Conservation (phyloP, 1,140 invertebrate genomes). For the Formica exsecta region DNA sequence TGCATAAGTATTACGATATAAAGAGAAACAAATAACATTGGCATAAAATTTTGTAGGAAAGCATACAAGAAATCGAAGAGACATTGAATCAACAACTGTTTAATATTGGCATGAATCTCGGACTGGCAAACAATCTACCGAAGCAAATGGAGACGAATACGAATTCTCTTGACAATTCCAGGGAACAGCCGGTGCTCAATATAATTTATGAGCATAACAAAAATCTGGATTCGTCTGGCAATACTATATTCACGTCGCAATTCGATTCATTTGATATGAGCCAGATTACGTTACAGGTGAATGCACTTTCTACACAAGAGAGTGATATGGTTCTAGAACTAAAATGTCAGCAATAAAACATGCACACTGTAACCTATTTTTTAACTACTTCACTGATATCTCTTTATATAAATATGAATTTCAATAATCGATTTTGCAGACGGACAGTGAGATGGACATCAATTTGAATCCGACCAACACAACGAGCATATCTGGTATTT, state of each 20-base stretch:
- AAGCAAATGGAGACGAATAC: conserved; percentile 68
- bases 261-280: conserved; percentile 82
- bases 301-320: background rate
- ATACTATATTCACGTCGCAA: conserved; percentile 76
- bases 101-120: conserved; percentile 80
- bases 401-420: conserved; percentile 5
- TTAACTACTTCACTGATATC: background rate
- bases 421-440: conserved; percentile 60
- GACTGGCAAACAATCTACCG: conserved; percentile 66
- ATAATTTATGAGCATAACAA: conserved; percentile 81
- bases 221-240: conserved; percentile 69
- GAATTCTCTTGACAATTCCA: conserved; percentile 57
- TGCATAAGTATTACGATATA: conserved; percentile 19
- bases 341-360: background rate
- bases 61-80: conserved; percentile 84
- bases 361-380: background rate
- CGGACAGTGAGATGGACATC: conserved; percentile 78
- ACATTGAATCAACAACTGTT: conserved; percentile 85
- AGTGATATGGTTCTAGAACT: background rate
- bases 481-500: conserved; percentile 81
- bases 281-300: conserved; percentile 80
- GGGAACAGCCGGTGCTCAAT: conserved; percentile 77
- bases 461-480: conserved; percentile 77
- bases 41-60: conserved; percentile 79
- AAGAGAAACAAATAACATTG: background rate